These are phyloP conservation scores for Siniperca knerii DNA, from an alignment of 2,113 vertebrate species.

Conservation along the genomic window DNA sequence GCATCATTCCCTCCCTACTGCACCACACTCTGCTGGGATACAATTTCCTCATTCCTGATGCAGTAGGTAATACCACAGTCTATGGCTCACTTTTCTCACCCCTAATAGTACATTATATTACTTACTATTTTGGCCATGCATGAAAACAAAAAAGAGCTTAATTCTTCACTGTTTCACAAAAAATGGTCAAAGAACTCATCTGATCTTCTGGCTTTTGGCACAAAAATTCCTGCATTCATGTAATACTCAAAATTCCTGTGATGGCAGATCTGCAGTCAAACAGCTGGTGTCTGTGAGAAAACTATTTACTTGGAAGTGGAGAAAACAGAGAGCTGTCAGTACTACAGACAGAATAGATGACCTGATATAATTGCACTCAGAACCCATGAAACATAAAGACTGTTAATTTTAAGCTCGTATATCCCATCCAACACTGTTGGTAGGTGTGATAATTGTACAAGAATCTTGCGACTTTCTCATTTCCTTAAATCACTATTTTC, in stretches of 20 bases:
- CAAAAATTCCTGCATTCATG: slow-evolving; percentile 10
- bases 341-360: neutral
- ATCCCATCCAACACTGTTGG: neutral
- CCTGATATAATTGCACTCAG: neutral
- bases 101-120: neutral
- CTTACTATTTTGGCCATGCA: neutral
- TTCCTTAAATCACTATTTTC: neutral
- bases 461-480: neutral
- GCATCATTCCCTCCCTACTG: slow-evolving; percentile 90
- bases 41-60: slow-evolving; percentile 94
- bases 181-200: neutral
- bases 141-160: neutral
- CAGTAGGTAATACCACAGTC: slow-evolving; percentile 87
- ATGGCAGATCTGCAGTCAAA: slow-evolving; percentile 15
- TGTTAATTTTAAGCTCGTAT: neutral
- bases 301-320: slow-evolving; percentile 54
- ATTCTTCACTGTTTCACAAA: neutral
- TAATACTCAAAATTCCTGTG: slow-evolving; percentile 55
- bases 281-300: slow-evolving; percentile 40
- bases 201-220: neutral
- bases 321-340: slow-evolving; percentile 44
- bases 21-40: slow-evolving; percentile 93
- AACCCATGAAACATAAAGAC: neutral
- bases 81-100: slow-evolving; percentile 26
- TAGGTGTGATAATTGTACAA: too few species aligned